A percentile compares a stretch with the other conserved stretches of the same genome.
phyloP scores from a whole-genome alignment of 2,888 invertebrate species.

The Rhagonycha fulva region DNA sequence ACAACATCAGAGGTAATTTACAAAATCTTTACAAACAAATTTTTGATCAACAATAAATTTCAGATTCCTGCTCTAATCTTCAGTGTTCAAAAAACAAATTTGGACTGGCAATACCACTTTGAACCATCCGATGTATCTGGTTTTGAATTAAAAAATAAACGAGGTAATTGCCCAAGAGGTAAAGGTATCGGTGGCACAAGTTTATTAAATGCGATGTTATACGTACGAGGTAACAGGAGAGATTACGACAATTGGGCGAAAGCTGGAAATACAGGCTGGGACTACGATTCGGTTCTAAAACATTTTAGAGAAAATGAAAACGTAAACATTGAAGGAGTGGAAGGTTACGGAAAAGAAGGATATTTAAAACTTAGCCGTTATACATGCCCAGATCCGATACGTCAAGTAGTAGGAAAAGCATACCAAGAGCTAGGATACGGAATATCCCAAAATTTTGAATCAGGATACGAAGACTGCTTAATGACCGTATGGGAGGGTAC shows the following conservation, averaged over 20 bases:
- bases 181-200: slow-evolving; percentile 88
- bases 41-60: slow-evolving; percentile 47
- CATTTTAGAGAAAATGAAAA: slow-evolving; percentile 71
- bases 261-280: slow-evolving; percentile 86
- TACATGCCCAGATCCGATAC: slow-evolving; percentile 5
- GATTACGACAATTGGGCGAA: slow-evolving; percentile 89
- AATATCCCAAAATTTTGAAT: slow-evolving; percentile 43
- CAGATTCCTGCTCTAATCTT: slow-evolving; percentile 79
- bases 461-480: slow-evolving; percentile 49
- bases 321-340: slow-evolving; percentile 14
- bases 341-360: slow-evolving; percentile 28
- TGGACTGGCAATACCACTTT: slow-evolving; percentile 93
- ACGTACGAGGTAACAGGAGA: slow-evolving; percentile 82
- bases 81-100: slow-evolving; percentile 82
- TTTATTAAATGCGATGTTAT: slow-evolving; percentile 90
- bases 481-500: slow-evolving; percentile 56
- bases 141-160: slow-evolving; percentile 82
- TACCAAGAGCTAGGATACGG: slow-evolving; percentile 45
- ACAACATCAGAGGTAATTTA: slow-evolving; percentile 50
- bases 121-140: slow-evolving; percentile 81
- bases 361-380: slow-evolving; percentile 21
- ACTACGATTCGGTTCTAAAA: slow-evolving; percentile 76
- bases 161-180: slow-evolving; percentile 91
- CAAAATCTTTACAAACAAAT: slow-evolving; percentile 32
- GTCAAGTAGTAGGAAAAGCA: slow-evolving; percentile 23